Evolutionary conservation across 1,140 invertebrate genomes (phyloP).

Genomic region (Penaeus chinensis): DNA sequence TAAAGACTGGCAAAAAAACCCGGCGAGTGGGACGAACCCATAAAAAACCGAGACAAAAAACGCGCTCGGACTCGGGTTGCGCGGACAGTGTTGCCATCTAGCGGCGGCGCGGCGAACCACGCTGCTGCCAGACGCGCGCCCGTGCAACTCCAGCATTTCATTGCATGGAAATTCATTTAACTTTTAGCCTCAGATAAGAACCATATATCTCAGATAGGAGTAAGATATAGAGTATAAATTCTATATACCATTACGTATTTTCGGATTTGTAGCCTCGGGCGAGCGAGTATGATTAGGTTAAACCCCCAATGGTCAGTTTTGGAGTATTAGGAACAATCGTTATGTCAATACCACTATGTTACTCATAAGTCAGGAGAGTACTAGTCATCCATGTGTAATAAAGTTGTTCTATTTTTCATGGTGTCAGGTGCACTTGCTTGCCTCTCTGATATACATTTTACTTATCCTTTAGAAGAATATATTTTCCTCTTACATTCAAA

Average conservation of each 20-base stretch:
- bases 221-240: conserved; percentile 49
- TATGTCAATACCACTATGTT: conserved; percentile 36
- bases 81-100: conserved; percentile 50
- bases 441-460: no score
- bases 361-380: conserved; percentile 49
- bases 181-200: conserved; percentile 48
- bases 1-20: conserved; percentile 58
- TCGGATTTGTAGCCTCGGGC: conserved; percentile 7
- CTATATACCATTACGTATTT: conserved; percentile 37
- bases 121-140: conserved; percentile 33
- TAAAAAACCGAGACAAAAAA: conserved; percentile 58
- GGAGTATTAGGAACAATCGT: conserved; percentile 25
- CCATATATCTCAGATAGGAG: conserved; percentile 49
- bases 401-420: not conserved
- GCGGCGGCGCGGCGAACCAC: conserved; percentile 25
- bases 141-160: conserved; percentile 26
- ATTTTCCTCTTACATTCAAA: no score
- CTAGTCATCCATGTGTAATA: conserved; percentile 30
- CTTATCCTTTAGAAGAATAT: no score
- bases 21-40: conserved; percentile 59
- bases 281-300: no score
- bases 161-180: conserved; percentile 48
- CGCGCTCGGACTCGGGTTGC: conserved; percentile 58
- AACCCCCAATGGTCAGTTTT: no score
- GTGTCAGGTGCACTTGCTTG: no score